Base-by-base conservation (phyloP, 2,113 vertebrate species). In the Hirundichthys speculiger region DNA sequence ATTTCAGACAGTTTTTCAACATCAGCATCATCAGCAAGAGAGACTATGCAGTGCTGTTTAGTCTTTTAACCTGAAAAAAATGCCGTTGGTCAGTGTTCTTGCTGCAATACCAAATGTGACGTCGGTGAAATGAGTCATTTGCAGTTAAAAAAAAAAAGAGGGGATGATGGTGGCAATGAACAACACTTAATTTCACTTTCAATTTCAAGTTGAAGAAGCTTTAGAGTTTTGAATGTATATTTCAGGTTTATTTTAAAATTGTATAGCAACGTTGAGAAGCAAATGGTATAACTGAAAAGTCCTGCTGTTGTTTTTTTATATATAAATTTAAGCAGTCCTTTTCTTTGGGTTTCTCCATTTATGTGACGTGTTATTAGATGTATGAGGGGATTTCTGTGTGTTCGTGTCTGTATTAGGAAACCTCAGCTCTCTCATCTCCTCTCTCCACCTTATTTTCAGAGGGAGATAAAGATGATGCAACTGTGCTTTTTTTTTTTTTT, bases 381-480 rank as follows among this genome's bases (percentile, higher is more conserved):
- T 10, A 34, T 34, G 6, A 34, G 30, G 30, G 30, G 30, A 34
- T 34, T 34, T 34, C 11, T 34, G n/a, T 38, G 14, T 25, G 38
- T 47, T 18, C 9, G 24, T 22, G 5, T 57, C 64, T 24, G 40
- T 27, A n/a, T 53, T 18, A 20, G 19, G n/a, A 20, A 15, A 39
- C 25, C 52, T 56, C 5, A 15, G 30, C 58, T 74, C 58, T 51
- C 62, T 72, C 56, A 64, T 54, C 56, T 72, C 27, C 51, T 18
- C 40, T 64, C 60, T 50, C 27, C 62, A 77, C 51, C 63, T 72
- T 59, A 47, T 49, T 58, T 67, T 53, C 77, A 52, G 41, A 51
- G 20, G 60, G 69, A 60, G 22, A 50, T 27, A 50, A n/a, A 54
- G 27, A 79, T 77, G 66, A 62, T 53, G 14, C 48, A 53, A 49